These are phyloP conservation scores for Endomychus coccineus DNA, from an alignment of 2,888 invertebrate species.

Conservation along the genomic window DNA sequence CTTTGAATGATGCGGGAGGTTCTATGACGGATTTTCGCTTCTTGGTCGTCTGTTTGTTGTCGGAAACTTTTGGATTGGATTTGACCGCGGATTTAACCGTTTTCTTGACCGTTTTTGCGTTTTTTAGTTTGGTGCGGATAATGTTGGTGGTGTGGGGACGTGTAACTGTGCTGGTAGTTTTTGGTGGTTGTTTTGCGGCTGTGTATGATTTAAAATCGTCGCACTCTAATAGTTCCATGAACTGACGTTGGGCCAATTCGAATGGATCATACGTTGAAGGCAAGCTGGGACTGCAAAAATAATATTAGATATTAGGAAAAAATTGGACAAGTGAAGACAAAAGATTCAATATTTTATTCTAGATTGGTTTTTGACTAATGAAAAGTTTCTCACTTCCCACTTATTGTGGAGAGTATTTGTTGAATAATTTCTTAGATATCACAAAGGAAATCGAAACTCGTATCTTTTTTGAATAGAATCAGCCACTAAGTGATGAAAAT, in stretches of 20 bases:
- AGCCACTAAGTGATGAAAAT: too few relatives aligned
- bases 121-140: slow-evolving; percentile 1
- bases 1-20: slow-evolving; percentile 32
- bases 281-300: background rate
- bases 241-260: slow-evolving; percentile 70
- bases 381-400: too few relatives aligned
- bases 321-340: background rate
- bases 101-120: slow-evolving; percentile 1
- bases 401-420: too few relatives aligned
- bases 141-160: background rate
- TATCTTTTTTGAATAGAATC: too few relatives aligned
- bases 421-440: too few relatives aligned
- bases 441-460: too few relatives aligned
- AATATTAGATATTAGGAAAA: background rate
- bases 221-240: slow-evolving; percentile 70
- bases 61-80: slow-evolving; percentile 17
- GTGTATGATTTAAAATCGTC: slow-evolving; percentile 44
- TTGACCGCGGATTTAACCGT: slow-evolving; percentile 16
- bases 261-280: slow-evolving; percentile 55
- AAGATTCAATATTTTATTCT: too few relatives aligned
- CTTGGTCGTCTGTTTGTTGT: slow-evolving; percentile 11
- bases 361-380: too few relatives aligned
- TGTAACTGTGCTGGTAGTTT: slow-evolving; percentile 11
- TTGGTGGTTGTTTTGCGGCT: slow-evolving; percentile 11
- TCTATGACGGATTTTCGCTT: slow-evolving; percentile 43